Conservation (phyloP, 2,797 vertebrate genomes). For the Tadarida brasiliensis region DNA sequence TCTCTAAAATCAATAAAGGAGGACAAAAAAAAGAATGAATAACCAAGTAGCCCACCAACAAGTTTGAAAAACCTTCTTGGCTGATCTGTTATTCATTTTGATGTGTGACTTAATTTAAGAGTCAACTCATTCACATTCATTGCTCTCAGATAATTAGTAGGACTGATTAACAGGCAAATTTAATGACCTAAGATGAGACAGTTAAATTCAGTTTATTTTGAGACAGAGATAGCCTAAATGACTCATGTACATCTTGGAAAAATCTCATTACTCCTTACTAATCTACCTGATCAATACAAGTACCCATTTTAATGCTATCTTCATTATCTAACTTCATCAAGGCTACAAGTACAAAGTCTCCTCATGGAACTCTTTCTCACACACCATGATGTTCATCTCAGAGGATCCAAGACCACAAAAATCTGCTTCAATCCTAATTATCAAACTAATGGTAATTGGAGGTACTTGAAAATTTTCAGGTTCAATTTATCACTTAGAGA, state of each 20-base stretch:
- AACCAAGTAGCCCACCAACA: background rate
- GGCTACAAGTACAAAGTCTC: background rate
- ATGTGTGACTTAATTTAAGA: background rate
- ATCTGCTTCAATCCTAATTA: background rate
- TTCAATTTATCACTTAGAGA: background rate
- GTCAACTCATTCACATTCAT: background rate
- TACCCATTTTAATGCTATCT: background rate
- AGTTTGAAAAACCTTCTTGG: background rate
- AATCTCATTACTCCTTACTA: background rate
- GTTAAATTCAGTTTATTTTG: constrained; percentile 10
- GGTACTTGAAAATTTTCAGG: background rate
- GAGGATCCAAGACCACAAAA: background rate
- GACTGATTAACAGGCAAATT: background rate
- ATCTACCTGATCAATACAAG: background rate
- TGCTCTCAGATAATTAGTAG: background rate
- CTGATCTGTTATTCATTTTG: background rate
- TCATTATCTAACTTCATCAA: background rate
- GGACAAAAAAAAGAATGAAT: too few relatives aligned
- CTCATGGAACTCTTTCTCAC: background rate
- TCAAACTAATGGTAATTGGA: constrained; percentile 12
- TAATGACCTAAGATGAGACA: background rate
- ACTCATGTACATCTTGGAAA: background rate
- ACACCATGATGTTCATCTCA: background rate
- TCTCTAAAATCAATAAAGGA: too few relatives aligned
- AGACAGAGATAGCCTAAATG: background rate